Percentiles rank a stretch among this genome's conserved stretches.
Evolutionary conservation across 2,113 vertebrate genomes (phyloP).

Genomic region (Nannobrachium achirus): DNA sequence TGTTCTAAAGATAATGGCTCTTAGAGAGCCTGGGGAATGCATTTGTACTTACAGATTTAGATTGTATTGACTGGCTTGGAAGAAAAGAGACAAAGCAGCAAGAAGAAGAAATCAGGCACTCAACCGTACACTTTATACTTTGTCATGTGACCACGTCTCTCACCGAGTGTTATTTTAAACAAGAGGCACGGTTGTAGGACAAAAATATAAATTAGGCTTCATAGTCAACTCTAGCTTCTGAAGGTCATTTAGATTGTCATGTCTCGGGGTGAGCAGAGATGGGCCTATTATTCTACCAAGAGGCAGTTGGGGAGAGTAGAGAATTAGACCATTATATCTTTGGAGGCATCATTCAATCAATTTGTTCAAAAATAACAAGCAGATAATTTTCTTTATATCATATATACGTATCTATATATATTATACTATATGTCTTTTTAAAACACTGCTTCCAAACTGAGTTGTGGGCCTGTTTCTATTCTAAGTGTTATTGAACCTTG

Average conservation of each 20-base stretch:
- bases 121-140: conserved; percentile 3
- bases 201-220: no score
- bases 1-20: conserved; percentile 16
- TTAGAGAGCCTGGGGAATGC: conserved; percentile 12
- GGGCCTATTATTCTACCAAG: no score
- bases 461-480: no score
- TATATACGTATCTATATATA: no score
- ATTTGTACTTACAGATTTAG: conserved; percentile 18
- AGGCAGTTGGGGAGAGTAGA: conserved; percentile 12
- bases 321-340: conserved; percentile 16
- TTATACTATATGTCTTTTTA: no score
- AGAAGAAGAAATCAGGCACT: conserved; percentile 49
- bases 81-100: conserved; percentile 47
- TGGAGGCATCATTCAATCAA: conserved; percentile 16
- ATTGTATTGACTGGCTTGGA: conserved; percentile 2
- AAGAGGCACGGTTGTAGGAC: no score
- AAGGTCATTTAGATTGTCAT: conserved; percentile 57
- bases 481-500: no score
- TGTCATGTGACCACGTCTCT: no score
- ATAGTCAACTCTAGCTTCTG: neutral
- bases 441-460: no score
- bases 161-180: neutral
- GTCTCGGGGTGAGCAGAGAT: conserved; percentile 9
- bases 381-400: conserved; percentile 1
- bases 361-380: conserved; percentile 37